These are phyloP conservation scores for Beris chalybata DNA, from an alignment of 2,888 invertebrate genomes.

Conservation along the genomic window DNA sequence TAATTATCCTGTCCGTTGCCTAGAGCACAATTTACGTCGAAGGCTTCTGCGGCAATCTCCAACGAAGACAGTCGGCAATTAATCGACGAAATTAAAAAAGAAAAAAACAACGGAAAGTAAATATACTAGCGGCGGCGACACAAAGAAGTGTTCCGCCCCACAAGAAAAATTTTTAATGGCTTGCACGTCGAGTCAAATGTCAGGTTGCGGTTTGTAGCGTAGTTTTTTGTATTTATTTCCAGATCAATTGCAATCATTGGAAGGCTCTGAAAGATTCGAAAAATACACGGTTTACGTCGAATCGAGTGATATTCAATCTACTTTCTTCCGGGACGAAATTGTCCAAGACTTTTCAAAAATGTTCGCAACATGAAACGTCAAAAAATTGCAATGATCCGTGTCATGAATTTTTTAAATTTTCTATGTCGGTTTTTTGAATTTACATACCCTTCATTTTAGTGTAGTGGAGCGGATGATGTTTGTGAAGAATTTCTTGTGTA, in stretches of 20 bases:
- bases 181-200: not conserved
- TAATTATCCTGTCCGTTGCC: constrained; percentile 9
- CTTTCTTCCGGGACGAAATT: not conserved
- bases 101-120: not conserved
- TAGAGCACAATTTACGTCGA: not conserved
- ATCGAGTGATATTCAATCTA: not conserved
- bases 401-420: constrained; percentile 2
- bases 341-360: not conserved
- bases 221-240: constrained; percentile 1
- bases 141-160: not conserved
- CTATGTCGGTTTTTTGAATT: too few relatives aligned
- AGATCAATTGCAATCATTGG: constrained; percentile 23
- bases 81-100: not conserved
- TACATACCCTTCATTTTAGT: constrained; percentile 27
- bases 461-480: not conserved
- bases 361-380: constrained; percentile 26
- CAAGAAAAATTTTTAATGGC: not conserved
- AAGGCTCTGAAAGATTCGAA: constrained; percentile 10
- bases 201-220: constrained; percentile 3
- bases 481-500: too few relatives aligned
- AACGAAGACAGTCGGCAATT: not conserved
- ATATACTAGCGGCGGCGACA: not conserved
- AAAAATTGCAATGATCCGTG: constrained; percentile 1
- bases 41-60: not conserved
- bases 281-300: not conserved